These are phyloP conservation scores for Catharus minimus DNA, from an alignment of 2,113 vertebrate genomes.

Conservation along the genomic window DNA sequence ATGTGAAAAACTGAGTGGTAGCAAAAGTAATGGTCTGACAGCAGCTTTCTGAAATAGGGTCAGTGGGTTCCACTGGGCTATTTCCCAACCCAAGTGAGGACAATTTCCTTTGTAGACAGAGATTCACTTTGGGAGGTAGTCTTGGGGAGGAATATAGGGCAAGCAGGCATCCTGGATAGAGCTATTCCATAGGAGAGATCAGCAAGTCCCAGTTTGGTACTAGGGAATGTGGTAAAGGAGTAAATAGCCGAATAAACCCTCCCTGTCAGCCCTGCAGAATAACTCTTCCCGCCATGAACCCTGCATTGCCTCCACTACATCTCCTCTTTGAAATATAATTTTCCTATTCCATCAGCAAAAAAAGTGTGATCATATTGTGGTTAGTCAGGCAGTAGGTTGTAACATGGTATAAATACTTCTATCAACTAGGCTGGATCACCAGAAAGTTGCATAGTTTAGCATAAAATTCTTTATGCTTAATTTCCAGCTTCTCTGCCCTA, in stretches of 20 bases:
- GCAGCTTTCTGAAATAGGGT: not conserved
- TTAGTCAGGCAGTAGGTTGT: not conserved
- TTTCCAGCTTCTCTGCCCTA: not conserved
- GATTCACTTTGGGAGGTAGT: not conserved
- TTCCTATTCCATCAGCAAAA: not conserved
- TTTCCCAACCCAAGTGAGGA: fast-evolving
- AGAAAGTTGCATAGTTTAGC: not conserved
- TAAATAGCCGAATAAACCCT: not conserved
- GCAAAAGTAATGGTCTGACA: not conserved
- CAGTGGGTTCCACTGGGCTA: not conserved
- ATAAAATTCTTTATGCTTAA: not conserved
- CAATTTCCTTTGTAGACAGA: not conserved
- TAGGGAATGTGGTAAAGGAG: not conserved
- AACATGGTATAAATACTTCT: not conserved
- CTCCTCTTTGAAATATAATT: not conserved
- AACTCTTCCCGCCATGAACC: not conserved
- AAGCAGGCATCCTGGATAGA: not conserved
- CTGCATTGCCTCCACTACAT: not conserved
- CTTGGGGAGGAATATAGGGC: not conserved
- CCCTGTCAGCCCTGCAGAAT: not conserved
- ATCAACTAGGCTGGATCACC: not conserved
- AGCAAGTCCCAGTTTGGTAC: not conserved
- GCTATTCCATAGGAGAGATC: not conserved
- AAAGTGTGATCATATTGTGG: not conserved
- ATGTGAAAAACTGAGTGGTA: not conserved